A percentile compares a stretch with the other conserved stretches of the same genome.
Conservation (phyloP, 2,888 invertebrate species). For the Scelioninae gen. 1 region DNA sequence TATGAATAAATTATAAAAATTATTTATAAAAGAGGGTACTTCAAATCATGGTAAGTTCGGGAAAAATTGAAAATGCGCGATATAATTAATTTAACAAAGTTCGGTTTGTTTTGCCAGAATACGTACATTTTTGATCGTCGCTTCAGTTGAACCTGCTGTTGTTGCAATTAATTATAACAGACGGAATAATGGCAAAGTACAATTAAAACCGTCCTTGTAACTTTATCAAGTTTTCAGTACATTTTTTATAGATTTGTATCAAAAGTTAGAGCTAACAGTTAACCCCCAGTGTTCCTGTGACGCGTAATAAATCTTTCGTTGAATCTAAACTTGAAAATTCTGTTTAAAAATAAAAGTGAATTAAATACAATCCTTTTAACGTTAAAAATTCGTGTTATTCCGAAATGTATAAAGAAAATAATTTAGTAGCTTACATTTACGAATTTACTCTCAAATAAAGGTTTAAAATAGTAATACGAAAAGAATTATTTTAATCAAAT, state of each 20-base stretch:
- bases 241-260: constrained; percentile 31
- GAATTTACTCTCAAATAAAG: background rate
- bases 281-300: constrained; percentile 16
- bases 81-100: constrained; percentile 1
- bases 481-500: background rate
- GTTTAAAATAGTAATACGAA: background rate
- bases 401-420: background rate
- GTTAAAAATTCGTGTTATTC: background rate
- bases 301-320: constrained; percentile 9
- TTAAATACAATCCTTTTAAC: background rate
- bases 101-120: background rate
- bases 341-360: constrained; percentile 9
- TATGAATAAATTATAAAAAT: no score
- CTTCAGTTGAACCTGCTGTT: background rate
- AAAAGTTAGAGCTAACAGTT: constrained; percentile 9
- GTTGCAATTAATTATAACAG: background rate
- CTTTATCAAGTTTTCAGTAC: constrained; percentile 27
- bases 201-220: constrained; percentile 12
- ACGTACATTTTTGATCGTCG: no score
- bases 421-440: background rate
- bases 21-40: no score
- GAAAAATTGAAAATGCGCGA: no score
- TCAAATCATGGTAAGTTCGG: no score
- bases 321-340: constrained; percentile 14
- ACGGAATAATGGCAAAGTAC: background rate